phyloP scores from a whole-genome alignment of 2,797 vertebrate genomes.

The Lepilemur ruficaudatus region DNA sequence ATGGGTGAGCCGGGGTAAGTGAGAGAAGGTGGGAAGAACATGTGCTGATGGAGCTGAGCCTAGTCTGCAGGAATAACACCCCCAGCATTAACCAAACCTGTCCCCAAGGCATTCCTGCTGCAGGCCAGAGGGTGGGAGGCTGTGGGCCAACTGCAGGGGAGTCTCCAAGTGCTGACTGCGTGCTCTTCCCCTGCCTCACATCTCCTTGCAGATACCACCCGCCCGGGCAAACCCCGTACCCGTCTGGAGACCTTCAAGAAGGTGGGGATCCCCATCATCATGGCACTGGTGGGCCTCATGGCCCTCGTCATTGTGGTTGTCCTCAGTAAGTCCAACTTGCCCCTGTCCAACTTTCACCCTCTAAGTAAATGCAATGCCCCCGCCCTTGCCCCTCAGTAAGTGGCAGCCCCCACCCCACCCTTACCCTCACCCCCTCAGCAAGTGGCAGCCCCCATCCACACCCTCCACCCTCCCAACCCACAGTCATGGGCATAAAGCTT shows the following conservation, averaged over 20 bases:
- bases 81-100: background rate
- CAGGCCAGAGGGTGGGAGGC: background rate
- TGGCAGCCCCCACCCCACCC: background rate
- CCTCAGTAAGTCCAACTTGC: conserved; percentile 76
- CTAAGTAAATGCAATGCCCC: background rate
- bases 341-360: background rate
- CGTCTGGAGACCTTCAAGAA: conserved; percentile 46
- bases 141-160: background rate
- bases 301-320: conserved; percentile 61
- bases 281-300: conserved; percentile 66
- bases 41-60: background rate
- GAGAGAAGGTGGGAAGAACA: no score
- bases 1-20: background rate
- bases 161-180: background rate
- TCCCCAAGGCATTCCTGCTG: background rate
- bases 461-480: background rate
- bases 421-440: background rate
- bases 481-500: background rate
- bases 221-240: background rate
- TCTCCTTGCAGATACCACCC: conserved; percentile 62
- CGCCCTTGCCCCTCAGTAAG: conserved; percentile 76
- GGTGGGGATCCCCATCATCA: conserved; percentile 78
- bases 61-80: background rate
- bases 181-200: background rate
- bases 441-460: background rate